Evolutionary conservation across 53 echinoderm and acorn worm genomes (phyloP).

Genomic region (Holothuria scabra): DNA sequence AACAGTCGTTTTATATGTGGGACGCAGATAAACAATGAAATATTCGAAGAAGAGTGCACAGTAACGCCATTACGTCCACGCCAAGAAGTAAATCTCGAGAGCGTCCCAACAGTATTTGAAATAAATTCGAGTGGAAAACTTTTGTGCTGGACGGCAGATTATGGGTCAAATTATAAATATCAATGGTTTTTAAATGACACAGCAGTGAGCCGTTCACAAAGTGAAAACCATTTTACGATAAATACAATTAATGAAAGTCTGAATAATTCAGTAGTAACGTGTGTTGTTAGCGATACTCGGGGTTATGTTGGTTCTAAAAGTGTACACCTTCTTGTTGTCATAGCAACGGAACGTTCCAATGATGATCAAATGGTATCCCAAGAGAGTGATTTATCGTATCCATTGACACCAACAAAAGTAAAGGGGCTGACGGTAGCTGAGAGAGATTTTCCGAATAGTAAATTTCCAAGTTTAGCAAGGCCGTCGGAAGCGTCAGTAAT

Average conservation of each 20-base stretch:
- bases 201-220: neutral
- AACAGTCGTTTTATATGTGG: slow-evolving; percentile 41
- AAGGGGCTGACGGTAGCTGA: too few relatives aligned
- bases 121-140: neutral
- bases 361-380: too few relatives aligned
- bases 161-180: neutral
- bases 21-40: slow-evolving; percentile 14
- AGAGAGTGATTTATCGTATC: too few relatives aligned
- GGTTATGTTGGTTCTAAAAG: slow-evolving; percentile 51
- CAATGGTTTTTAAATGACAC: slow-evolving; percentile 23
- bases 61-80: slow-evolving; percentile 1
- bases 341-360: neutral
- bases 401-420: too few relatives aligned
- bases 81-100: neutral
- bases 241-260: neutral
- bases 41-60: slow-evolving; percentile 10
- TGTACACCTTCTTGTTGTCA: slow-evolving; percentile 24
- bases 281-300: slow-evolving; percentile 50
- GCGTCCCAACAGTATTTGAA: neutral
- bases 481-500: neutral
- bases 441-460: too few relatives aligned
- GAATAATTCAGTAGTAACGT: slow-evolving; percentile 41
- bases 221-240: neutral
- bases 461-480: neutral
- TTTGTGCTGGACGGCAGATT: neutral